Percentiles rank a stretch among this genome's conserved stretches.
phyloP scores from a whole-genome alignment of 1,140 invertebrate genomes.

The Cephus cinctus region DNA sequence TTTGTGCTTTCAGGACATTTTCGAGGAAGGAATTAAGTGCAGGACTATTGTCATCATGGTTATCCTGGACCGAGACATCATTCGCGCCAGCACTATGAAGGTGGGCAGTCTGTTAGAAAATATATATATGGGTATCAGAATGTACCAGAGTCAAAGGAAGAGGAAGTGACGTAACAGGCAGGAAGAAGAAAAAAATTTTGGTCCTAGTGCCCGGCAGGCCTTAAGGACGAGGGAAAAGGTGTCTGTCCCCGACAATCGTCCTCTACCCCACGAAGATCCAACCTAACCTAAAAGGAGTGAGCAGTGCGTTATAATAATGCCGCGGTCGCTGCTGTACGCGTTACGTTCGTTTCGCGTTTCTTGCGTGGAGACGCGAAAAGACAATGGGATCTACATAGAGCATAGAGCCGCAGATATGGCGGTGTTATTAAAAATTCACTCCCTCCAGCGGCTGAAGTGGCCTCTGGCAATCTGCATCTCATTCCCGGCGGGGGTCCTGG shows the following conservation, averaged over 20 bases:
- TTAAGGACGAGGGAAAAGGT: too few relatives aligned
- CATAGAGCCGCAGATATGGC: slow-evolving; percentile 37
- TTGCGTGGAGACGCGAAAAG: slow-evolving; percentile 34
- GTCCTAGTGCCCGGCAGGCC: too few relatives aligned
- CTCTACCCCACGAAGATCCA: too few relatives aligned
- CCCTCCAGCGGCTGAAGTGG: slow-evolving; percentile 52
- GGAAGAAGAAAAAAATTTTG: too few relatives aligned
- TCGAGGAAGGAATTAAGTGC: slow-evolving; percentile 10
- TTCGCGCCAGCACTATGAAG: too few relatives aligned
- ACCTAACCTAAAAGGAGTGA: too few relatives aligned
- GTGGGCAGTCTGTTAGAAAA: too few relatives aligned
- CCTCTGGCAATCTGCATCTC: slow-evolving; percentile 58
- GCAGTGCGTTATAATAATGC: slow-evolving; percentile 38
- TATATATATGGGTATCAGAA: too few relatives aligned
- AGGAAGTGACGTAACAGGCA: too few relatives aligned
- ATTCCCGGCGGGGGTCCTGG: slow-evolving; percentile 37
- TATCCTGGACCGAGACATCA: slow-evolving; percentile 21
- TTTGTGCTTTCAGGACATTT: neutral
- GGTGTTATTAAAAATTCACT: slow-evolving; percentile 58
- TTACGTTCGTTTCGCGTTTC: slow-evolving; percentile 31
- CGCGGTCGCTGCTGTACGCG: slow-evolving; percentile 20
- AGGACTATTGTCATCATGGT: slow-evolving; percentile 7
- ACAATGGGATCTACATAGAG: slow-evolving; percentile 46
- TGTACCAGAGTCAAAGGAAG: too few relatives aligned
- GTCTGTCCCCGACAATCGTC: too few relatives aligned